These are phyloP conservation scores for Xiphorhynchus elegans DNA, from an alignment of 2,113 vertebrate species.

Conservation along the genomic window DNA sequence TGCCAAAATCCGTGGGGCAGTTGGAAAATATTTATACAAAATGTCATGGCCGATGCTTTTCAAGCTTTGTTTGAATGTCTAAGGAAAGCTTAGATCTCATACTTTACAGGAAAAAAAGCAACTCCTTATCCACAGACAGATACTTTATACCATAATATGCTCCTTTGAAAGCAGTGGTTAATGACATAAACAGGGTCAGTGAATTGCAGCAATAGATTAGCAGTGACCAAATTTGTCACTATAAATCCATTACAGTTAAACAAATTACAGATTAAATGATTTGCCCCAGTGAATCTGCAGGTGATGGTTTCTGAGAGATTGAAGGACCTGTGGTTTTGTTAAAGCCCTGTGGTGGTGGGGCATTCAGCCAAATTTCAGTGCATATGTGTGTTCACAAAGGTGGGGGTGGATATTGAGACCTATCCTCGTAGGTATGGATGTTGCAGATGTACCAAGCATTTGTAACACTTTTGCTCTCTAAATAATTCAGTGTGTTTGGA, in stretches of 20 bases:
- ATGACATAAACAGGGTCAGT: background rate
- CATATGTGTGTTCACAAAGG: background rate
- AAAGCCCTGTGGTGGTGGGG: background rate
- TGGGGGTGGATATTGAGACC: background rate
- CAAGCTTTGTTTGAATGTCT: slow-evolving; percentile 53
- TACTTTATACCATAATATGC: background rate
- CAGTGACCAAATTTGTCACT: background rate
- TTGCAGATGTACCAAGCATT: background rate
- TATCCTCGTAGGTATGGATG: background rate
- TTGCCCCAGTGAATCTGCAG: background rate
- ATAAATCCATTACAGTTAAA: background rate
- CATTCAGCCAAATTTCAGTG: background rate
- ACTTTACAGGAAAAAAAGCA: slow-evolving; percentile 5
- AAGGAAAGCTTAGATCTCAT: slow-evolving; percentile 49
- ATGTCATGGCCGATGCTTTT: slow-evolving; percentile 28
- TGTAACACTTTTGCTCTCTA: background rate
- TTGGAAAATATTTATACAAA: slow-evolving; percentile 48
- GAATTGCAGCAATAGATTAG: background rate
- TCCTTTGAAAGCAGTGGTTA: background rate
- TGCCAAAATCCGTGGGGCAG: slow-evolving; percentile 48
- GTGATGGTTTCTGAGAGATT: background rate
- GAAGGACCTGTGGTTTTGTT: background rate
- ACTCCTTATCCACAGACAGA: background rate
- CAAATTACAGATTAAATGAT: background rate
- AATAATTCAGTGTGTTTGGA: slow-evolving; percentile 60